A percentile compares a stretch with the other conserved stretches of the same genome.
phyloP scores from a whole-genome alignment of 2,888 invertebrate genomes.

The Drosophila putrida region DNA sequence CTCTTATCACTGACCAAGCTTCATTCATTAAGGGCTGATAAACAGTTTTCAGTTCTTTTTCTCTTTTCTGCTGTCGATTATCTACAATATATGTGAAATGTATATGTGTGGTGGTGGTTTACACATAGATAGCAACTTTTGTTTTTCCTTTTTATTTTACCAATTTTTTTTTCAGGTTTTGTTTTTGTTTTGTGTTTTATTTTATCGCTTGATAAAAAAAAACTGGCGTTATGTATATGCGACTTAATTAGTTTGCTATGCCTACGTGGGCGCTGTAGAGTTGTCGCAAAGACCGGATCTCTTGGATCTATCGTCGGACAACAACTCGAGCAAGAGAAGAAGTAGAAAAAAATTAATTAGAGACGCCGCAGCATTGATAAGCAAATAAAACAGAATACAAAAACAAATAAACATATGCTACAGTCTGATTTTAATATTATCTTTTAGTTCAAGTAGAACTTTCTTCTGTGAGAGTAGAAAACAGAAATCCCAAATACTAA shows the following conservation, averaged over 20 bases:
- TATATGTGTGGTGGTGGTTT: slow-evolving; percentile 29
- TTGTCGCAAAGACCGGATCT: slow-evolving; percentile 57
- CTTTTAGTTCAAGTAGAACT: slow-evolving; percentile 57
- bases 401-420: slow-evolving; percentile 36
- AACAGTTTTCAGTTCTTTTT: slow-evolving; percentile 48
- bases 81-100: slow-evolving; percentile 34
- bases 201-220: slow-evolving; percentile 68
- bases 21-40: slow-evolving; percentile 72
- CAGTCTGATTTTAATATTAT: slow-evolving; percentile 16
- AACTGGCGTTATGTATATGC: slow-evolving; percentile 71
- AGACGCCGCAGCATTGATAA: slow-evolving; percentile 68
- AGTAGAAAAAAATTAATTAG: slow-evolving; percentile 71
- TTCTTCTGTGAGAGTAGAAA: slow-evolving; percentile 45
- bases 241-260: slow-evolving; percentile 75
- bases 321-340: slow-evolving; percentile 25
- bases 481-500: slow-evolving; percentile 2
- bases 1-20: slow-evolving; percentile 60
- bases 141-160: slow-evolving; percentile 25
- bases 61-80: slow-evolving; percentile 44
- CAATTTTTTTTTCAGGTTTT: slow-evolving; percentile 13
- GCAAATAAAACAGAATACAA: slow-evolving; percentile 62
- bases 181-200: slow-evolving; percentile 36
- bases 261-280: slow-evolving; percentile 57
- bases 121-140: slow-evolving; percentile 48
- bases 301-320: slow-evolving; percentile 44